phyloP scores from a whole-genome alignment of 2,888 invertebrate genomes.

The Nematopogon swammerdamellus region DNA sequence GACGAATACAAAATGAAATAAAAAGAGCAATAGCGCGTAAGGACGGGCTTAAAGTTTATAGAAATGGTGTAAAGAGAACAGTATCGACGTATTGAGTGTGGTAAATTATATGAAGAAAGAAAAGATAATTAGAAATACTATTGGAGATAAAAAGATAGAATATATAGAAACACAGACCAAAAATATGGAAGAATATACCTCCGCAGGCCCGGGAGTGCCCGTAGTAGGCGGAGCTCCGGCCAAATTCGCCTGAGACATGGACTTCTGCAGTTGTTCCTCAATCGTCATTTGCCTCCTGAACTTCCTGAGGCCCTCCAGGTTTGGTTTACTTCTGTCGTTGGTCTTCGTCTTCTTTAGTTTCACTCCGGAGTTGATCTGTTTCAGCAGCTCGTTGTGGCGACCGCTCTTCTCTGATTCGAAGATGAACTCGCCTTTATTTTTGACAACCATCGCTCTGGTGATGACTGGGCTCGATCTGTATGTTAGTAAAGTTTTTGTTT shows the following conservation, averaged over 20 bases:
- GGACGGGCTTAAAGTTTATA: no score
- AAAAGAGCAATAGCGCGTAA: no score
- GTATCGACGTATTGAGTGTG: no score
- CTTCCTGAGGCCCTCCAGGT: conserved; percentile 78
- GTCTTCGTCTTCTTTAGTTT: conserved; percentile 72
- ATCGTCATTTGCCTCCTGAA: conserved; percentile 88
- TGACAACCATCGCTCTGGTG: conserved; percentile 56
- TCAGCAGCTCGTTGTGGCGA: conserved; percentile 75
- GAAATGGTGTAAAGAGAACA: no score
- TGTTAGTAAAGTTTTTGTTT: no score
- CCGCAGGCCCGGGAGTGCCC: background rate
- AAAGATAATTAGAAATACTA: no score
- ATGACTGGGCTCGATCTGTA: conserved; percentile 60
- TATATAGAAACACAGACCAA: no score
- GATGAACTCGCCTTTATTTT: conserved; percentile 76
- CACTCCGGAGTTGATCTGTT: conserved; percentile 78
- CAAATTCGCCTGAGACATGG: conserved; percentile 64
- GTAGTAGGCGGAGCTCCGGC: conserved; percentile 42
- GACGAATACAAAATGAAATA: no score
- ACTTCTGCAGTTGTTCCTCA: conserved; percentile 84
- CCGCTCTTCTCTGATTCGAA: conserved; percentile 83
- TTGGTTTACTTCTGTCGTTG: conserved; percentile 84
- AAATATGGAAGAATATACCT: background rate
- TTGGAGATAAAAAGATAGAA: no score
- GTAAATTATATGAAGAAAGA: no score